A percentile compares a stretch with the other conserved stretches of the same genome.
phyloP scores from a whole-genome alignment of 2,888 invertebrate species.

The Biston betularia region DNA sequence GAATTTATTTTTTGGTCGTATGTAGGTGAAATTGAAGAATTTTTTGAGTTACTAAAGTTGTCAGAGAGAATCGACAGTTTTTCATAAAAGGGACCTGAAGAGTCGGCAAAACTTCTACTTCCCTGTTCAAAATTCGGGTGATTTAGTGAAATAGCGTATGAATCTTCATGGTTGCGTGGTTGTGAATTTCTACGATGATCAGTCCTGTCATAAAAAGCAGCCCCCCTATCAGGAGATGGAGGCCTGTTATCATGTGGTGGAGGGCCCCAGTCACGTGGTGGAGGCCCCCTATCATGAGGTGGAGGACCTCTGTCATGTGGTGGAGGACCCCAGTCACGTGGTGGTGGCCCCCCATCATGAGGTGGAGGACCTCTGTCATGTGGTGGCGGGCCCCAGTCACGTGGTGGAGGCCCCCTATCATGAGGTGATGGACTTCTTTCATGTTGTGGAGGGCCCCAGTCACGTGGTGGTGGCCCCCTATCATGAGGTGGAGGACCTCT shows the following conservation, averaged over 20 bases:
- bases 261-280: slow-evolving; percentile 32
- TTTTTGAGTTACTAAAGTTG: not conserved
- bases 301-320: slow-evolving; percentile 26
- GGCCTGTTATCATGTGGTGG: slow-evolving; percentile 28
- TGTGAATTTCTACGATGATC: slow-evolving; percentile 28
- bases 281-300: slow-evolving; percentile 20
- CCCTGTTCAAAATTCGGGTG: slow-evolving; percentile 5
- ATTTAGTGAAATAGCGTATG: not conserved
- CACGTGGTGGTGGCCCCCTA: slow-evolving; percentile 30
- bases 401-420: slow-evolving; percentile 35
- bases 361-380: slow-evolving; percentile 9
- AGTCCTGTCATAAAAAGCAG: slow-evolving; percentile 5
- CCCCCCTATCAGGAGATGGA: slow-evolving; percentile 21
- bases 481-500: slow-evolving; percentile 14
- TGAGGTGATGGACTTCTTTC: slow-evolving; percentile 34
- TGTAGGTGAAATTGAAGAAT: slow-evolving; percentile 7
- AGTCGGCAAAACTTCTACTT: slow-evolving; percentile 9
- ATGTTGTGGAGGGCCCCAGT: slow-evolving; percentile 14
- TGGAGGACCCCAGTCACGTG: slow-evolving; percentile 34
- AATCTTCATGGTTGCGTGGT: slow-evolving; percentile 15
- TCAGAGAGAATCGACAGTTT: slow-evolving; percentile 14
- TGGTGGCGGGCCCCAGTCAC: slow-evolving; percentile 36
- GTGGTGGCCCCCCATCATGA: slow-evolving; percentile 27
- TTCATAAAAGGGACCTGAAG: slow-evolving; percentile 20
- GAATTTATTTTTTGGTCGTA: slow-evolving; percentile 9